Percentiles rank a stretch among this genome's conserved stretches.
These are phyloP conservation scores for Drosophila quinaria DNA, from an alignment of 2,888 invertebrate species.

Conservation along the genomic window DNA sequence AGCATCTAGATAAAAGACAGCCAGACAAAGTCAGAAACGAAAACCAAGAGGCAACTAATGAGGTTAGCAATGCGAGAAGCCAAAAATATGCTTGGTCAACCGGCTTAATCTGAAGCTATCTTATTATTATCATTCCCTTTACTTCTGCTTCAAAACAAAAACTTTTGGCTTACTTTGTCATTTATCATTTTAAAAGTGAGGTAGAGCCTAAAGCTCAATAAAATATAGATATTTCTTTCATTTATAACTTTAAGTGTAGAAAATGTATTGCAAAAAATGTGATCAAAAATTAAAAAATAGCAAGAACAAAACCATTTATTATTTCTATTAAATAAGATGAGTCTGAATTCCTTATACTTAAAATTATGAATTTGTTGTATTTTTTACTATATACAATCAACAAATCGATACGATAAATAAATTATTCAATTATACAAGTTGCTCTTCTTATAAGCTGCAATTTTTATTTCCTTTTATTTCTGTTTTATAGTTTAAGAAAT, in stretches of 20 bases:
- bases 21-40: slow-evolving; percentile 10
- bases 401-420: background rate
- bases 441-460: background rate
- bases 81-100: slow-evolving; percentile 34
- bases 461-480: background rate
- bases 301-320: too few species aligned
- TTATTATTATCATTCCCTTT: slow-evolving; percentile 14
- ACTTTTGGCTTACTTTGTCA: slow-evolving; percentile 21
- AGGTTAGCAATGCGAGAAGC: slow-evolving; percentile 29
- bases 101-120: slow-evolving; percentile 7
- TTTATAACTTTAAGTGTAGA: background rate
- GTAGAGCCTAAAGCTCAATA: slow-evolving; percentile 5
- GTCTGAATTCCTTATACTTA: too few species aligned
- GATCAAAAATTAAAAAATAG: background rate
- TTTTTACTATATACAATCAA: background rate
- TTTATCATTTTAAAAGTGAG: slow-evolving; percentile 29
- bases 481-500: background rate
- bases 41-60: slow-evolving; percentile 39
- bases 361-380: too few species aligned
- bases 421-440: background rate
- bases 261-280: background rate
- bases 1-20: slow-evolving; percentile 19
- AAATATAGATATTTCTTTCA: slow-evolving; percentile 1
- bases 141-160: slow-evolving; percentile 30
- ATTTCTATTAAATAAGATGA: too few species aligned